Evolutionary conservation across 2,797 vertebrate species (phyloP).

Genomic region (Cossypha heuglini): DNA sequence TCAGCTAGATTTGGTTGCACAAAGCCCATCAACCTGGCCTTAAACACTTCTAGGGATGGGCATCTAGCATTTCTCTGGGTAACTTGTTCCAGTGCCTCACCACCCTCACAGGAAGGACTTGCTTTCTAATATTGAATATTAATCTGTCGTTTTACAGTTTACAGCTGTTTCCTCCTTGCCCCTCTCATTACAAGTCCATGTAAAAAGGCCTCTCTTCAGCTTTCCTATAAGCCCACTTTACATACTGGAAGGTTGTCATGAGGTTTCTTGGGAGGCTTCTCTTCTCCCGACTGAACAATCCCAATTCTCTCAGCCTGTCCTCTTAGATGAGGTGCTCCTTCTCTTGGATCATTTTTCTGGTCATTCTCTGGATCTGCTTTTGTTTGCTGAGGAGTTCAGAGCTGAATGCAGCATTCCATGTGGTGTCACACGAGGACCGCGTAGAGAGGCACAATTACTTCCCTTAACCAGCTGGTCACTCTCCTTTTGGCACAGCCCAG

Average conservation of each 20-base stretch:
- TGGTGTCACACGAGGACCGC: neutral
- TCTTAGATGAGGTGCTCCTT: neutral
- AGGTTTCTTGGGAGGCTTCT: neutral
- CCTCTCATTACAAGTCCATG: neutral
- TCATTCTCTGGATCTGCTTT: neutral
- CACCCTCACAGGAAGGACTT: neutral
- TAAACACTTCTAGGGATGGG: neutral
- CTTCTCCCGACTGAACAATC: neutral
- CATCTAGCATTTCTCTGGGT: neutral
- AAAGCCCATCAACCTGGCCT: neutral
- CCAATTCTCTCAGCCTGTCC: neutral
- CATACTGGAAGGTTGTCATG: neutral
- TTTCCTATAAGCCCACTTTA: neutral
- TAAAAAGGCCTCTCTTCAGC: neutral
- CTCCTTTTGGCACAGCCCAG: neutral
- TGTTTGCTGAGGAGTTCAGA: neutral
- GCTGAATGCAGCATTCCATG: neutral
- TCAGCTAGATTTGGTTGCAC: neutral
- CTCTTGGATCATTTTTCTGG: neutral
- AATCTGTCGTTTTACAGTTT: neutral
- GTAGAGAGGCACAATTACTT: neutral
- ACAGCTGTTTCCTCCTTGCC: neutral
- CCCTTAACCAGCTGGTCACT: accelerated
- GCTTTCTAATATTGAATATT: neutral
- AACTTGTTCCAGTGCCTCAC: neutral